Evolutionary conservation across 2,888 invertebrate species (phyloP), one percentile per base, ranked within the genome.

Genomic region (Neelides folsomi): DNA sequence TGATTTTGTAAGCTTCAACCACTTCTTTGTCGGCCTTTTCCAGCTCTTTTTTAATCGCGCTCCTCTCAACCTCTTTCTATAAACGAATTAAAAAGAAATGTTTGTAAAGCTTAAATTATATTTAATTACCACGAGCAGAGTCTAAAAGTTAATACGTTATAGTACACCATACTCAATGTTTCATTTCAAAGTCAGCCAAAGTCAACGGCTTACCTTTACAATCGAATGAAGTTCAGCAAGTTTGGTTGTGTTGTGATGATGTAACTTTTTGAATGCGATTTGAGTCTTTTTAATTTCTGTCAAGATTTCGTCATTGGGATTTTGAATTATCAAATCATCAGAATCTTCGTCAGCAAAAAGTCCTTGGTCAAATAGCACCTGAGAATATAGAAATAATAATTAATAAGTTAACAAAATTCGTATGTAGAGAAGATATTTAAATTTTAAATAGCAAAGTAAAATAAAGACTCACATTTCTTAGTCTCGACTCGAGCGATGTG

Each of bases 281-380:
- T 89, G 86, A 63, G 90, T 88, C 66, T 84, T 80, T 67, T 86
- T 85, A 12, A 94, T 83, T 74, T 93, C 93, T 9, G 78, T 74
- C 58, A 89, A 73, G 66, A 94, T 86, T 71, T 93, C 93, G 72
- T 90, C 89, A 66, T 87, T 84, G 3, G 83, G 58, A 49, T 54
- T 51, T 2, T 49, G 19, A 12, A 56, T 20, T 2, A 51, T 39
- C 1, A 55, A 46, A 43, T 63, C 63, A 20, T 59, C 55, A 1
- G 59, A 55, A 47, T 60, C 59, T n/a, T 61, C 63, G 8, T 53
- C 52, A 9, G 51, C 39, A 9, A 63, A 43, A 2, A 59, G 34
- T 8, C 60, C 60, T 48, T 61, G 53, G 13, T 63, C 63, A 8
- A 58, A 13, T 19, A 55, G 40, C 19, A 55, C 55, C 47, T 47